Percentiles rank a stretch among this genome's conserved stretches.
Evolutionary conservation across 2,888 invertebrate genomes (phyloP).

Genomic region (Heteromyza rotundicornis): DNA sequence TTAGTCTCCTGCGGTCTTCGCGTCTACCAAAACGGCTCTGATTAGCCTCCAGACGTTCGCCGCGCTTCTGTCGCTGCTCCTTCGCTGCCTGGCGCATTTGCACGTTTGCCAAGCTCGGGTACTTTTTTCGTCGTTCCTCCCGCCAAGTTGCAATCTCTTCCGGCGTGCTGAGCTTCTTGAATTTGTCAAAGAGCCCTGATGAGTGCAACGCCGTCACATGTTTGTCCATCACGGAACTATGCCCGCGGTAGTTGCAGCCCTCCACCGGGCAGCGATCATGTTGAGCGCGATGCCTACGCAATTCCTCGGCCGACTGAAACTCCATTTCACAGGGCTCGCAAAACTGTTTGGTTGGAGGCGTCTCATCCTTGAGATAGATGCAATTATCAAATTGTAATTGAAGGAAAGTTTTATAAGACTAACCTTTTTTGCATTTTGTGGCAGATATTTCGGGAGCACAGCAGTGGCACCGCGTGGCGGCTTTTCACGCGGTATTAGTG

Average conservation of each 20-base stretch:
- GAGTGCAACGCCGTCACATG: slow-evolving; percentile 85
- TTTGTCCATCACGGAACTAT: slow-evolving; percentile 69
- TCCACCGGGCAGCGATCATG: slow-evolving; percentile 83
- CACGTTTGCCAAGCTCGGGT: slow-evolving; percentile 74
- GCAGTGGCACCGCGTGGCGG: slow-evolving; percentile 60
- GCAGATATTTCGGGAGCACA: no score
- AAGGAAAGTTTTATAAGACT: background rate
- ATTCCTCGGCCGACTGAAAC: slow-evolving; percentile 68
- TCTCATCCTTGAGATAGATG: background rate
- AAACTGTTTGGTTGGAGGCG: slow-evolving; percentile 59
- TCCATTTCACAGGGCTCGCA: slow-evolving; percentile 86
- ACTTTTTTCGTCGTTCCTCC: slow-evolving; percentile 76
- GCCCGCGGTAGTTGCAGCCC: slow-evolving; percentile 67
- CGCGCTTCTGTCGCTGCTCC: slow-evolving; percentile 74
- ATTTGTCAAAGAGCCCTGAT: slow-evolving; percentile 80
- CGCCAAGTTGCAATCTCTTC: slow-evolving; percentile 87
- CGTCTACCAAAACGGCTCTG: slow-evolving; percentile 62
- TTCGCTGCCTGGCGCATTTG: slow-evolving; percentile 69
- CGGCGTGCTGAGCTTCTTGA: slow-evolving; percentile 75
- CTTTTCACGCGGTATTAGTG: slow-evolving; percentile 50
- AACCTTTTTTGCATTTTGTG: slow-evolving; percentile 20
- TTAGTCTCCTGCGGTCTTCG: slow-evolving; percentile 55
- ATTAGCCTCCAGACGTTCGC: slow-evolving; percentile 71
- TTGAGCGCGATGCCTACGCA: slow-evolving; percentile 72
- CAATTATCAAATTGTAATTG: background rate